These are phyloP conservation scores for Rafetus swinhoei DNA, from an alignment of 2,113 vertebrate species.

Conservation along the genomic window DNA sequence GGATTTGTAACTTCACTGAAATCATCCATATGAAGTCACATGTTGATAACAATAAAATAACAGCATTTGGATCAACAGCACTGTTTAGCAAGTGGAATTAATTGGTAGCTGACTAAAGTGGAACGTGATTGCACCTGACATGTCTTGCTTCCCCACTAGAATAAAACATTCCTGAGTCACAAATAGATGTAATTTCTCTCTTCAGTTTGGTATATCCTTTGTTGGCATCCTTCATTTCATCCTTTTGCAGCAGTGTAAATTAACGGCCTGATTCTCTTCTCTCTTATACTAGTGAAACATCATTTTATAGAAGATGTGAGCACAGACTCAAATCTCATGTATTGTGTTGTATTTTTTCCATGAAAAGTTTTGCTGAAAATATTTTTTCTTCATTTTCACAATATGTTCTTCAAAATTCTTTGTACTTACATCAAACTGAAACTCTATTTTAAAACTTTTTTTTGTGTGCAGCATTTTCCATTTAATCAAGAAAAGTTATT, in stretches of 20 bases:
- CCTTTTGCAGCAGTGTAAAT: not conserved
- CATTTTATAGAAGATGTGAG: not conserved
- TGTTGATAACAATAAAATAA: not conserved
- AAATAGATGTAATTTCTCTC: not conserved
- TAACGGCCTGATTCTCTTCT: not conserved
- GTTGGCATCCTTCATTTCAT: not conserved
- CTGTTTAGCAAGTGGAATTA: not conserved
- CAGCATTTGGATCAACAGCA: not conserved
- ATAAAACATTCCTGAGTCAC: not conserved
- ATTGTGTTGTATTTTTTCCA: not conserved
- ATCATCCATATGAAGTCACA: not conserved
- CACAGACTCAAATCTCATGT: not conserved
- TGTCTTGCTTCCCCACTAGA: not conserved
- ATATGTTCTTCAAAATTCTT: not conserved
- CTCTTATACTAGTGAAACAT: not conserved
- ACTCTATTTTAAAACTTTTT: not conserved
- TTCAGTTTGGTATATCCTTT: not conserved
- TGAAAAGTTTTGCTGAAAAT: not conserved
- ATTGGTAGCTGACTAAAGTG: not conserved
- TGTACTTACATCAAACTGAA: not conserved
- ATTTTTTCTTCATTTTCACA: not conserved
- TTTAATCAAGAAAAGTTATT: not conserved
- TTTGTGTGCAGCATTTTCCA: not conserved
- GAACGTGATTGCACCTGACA: not conserved
- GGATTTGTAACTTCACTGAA: not conserved